Percentiles rank a stretch among this genome's conserved stretches.
Evolutionary conservation across 2,888 invertebrate species (phyloP).

Genomic region (Baronia brevicornis): DNA sequence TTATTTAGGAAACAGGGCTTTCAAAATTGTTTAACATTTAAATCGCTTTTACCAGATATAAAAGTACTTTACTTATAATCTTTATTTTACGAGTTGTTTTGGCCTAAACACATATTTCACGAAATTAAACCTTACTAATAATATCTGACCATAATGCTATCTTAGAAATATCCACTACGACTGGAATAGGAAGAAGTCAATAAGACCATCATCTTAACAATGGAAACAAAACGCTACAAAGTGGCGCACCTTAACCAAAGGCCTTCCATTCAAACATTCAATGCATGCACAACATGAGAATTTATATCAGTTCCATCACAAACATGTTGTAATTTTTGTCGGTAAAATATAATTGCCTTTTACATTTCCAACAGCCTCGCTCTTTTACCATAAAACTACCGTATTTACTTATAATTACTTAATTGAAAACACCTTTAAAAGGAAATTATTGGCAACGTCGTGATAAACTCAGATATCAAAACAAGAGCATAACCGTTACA

Average conservation of each 20-base stretch:
- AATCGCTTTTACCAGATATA: no score
- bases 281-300: not conserved
- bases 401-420: slow-evolving; percentile 8
- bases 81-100: no score
- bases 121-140: no score
- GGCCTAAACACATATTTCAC: no score
- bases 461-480: not conserved
- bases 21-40: no score
- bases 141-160: no score
- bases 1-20: no score
- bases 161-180: no score
- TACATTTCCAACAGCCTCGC: slow-evolving; percentile 25
- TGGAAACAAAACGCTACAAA: slow-evolving; percentile 2
- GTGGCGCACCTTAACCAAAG: slow-evolving; percentile 5
- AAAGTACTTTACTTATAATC: no score
- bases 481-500: no score
- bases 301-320: slow-evolving; percentile 1
- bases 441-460: no score
- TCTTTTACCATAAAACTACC: slow-evolving; percentile 22
- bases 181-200: not conserved
- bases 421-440: no score
- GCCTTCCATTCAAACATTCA: not conserved
- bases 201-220: slow-evolving; percentile 5
- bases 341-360: slow-evolving; percentile 1
- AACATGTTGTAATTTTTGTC: slow-evolving; percentile 1